Conservation (phyloP, 2,797 vertebrate genomes). For the Buphagus erythrorhynchus region DNA sequence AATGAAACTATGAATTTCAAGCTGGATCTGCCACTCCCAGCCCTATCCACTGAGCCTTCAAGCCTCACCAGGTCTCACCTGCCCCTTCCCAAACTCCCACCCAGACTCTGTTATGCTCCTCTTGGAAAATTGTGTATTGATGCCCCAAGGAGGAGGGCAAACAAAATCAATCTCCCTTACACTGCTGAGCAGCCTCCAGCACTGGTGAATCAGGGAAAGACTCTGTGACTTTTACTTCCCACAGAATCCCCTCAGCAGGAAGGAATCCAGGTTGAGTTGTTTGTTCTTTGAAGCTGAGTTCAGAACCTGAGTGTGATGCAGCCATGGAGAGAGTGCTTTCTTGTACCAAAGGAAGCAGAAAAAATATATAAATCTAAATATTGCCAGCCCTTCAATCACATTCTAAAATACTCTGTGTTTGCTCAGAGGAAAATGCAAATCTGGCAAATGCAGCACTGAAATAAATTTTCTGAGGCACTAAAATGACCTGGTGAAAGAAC, state of each 20-base stretch:
- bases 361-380: background rate
- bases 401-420: background rate
- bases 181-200: slow-evolving; percentile 38
- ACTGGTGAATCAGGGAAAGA: background rate
- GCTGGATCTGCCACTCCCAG: background rate
- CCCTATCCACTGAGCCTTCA: background rate
- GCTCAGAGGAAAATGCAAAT: background rate
- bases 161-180: background rate
- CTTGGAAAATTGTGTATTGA: background rate
- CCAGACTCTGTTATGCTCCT: background rate
- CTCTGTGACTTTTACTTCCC: background rate
- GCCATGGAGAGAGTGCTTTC: background rate
- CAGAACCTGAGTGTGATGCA: background rate
- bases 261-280: background rate
- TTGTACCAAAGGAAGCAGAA: background rate
- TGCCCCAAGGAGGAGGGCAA: slow-evolving; percentile 15
- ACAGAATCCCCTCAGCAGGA: slow-evolving; percentile 13
- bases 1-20: background rate
- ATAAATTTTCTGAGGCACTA: background rate
- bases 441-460: background rate
- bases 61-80: background rate
- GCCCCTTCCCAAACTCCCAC: background rate
- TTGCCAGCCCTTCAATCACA: background rate
- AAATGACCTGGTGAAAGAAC: background rate
- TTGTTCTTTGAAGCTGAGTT: slow-evolving; percentile 22